phyloP scores from a whole-genome alignment of 1,140 invertebrate species.

The Drosophila carrolli region DNA sequence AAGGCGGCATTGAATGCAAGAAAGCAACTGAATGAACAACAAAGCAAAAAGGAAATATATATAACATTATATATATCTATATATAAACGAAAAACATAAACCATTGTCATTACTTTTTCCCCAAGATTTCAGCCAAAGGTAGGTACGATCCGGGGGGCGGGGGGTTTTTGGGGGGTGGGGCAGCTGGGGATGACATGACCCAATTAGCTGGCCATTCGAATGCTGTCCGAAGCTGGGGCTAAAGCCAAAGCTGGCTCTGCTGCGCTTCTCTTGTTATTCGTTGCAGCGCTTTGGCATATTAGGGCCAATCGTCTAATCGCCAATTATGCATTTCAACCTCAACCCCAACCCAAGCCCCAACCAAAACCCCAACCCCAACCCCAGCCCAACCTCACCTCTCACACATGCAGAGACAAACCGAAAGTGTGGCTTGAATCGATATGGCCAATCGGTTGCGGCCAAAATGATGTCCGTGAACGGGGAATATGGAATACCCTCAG shows the following conservation, averaged over 20 bases:
- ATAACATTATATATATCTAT: constrained; percentile 70
- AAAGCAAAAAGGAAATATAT: constrained; percentile 67
- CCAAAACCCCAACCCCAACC: not conserved
- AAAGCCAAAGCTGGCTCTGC: constrained; percentile 41
- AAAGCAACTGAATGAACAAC: constrained; percentile 66
- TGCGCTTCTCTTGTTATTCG: constrained; percentile 61
- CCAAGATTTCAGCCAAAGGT: constrained; percentile 35
- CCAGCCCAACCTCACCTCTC: not conserved
- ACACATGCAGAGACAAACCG: constrained; percentile 8
- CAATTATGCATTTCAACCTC: constrained; percentile 74
- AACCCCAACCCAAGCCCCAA: constrained; percentile 3
- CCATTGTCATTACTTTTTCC: constrained; percentile 65
- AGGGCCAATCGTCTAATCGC: constrained; percentile 82
- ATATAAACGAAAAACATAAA: constrained; percentile 65
- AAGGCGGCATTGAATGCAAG: constrained; percentile 74
- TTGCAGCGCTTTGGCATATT: constrained; percentile 73
- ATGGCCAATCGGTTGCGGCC: constrained; percentile 46
- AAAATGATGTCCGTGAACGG: constrained; percentile 28
- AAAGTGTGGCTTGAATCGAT: constrained; percentile 60
- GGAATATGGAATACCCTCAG: constrained; percentile 39
- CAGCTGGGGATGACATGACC: constrained; percentile 57
- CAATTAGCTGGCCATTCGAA: constrained; percentile 57
- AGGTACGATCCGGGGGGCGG: constrained; percentile 26
- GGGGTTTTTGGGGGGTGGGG: not conserved
- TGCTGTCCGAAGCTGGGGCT: constrained; percentile 35